phyloP scores from a whole-genome alignment of 2,113 vertebrate species.

The Salvelinus fontinalis region DNA sequence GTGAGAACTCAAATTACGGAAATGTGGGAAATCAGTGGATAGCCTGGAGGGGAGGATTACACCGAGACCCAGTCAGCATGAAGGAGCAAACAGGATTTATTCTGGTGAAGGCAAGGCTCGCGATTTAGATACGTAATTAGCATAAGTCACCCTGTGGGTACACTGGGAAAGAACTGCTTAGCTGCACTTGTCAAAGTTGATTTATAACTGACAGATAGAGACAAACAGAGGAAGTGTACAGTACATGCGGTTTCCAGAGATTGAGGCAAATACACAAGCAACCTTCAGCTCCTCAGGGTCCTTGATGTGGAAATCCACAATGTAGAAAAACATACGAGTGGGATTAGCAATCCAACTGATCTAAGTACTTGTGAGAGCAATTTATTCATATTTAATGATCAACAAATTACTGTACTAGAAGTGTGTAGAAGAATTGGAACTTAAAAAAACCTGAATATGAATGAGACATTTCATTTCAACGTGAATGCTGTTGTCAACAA shows the following conservation, averaged over 20 bases:
- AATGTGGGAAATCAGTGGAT: conserved; percentile 9
- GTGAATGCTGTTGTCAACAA: no score
- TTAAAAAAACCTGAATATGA: no score
- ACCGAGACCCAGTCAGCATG: conserved; percentile 39
- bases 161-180: conserved; percentile 28
- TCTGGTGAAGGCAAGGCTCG: conserved; percentile 35
- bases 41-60: conserved; percentile 34
- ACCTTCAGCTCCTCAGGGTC: no score
- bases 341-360: no score
- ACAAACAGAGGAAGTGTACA: conserved; percentile 23
- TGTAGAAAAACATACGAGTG: no score
- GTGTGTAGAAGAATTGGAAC: no score
- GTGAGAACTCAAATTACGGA: neutral
- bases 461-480: no score
- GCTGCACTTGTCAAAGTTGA: conserved; percentile 50
- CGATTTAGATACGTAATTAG: conserved; percentile 47
- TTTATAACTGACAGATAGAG: conserved; percentile 36
- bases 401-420: no score
- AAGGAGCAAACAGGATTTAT: conserved; percentile 41
- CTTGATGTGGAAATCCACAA: no score
- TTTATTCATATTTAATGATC: no score
- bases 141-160: conserved; percentile 46
- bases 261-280: neutral
- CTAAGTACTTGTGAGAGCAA: no score
- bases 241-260: neutral